Conservation (phyloP, 1,140 invertebrate genomes). For the Drosophila burlai region DNA sequence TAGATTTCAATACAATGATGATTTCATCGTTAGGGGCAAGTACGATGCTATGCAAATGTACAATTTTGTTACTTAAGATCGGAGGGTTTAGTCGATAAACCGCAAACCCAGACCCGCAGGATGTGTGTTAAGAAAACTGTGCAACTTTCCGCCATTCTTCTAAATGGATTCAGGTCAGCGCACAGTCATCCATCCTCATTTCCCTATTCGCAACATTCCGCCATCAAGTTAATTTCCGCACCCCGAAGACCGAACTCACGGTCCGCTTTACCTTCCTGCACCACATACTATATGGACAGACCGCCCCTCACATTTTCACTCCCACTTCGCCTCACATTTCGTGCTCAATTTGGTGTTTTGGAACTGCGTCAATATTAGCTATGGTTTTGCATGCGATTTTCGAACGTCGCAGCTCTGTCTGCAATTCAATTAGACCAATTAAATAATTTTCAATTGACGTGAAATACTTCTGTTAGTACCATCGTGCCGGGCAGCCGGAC, state of each 20-base stretch:
- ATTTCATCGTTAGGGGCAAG: not conserved
- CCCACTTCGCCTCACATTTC: not conserved
- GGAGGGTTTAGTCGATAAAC: not conserved
- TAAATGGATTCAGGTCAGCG: slow-evolving; percentile 30
- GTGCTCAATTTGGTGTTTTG: slow-evolving; percentile 25
- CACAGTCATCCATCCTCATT: slow-evolving; percentile 30
- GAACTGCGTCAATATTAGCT: slow-evolving; percentile 46
- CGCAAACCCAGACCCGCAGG: not conserved
- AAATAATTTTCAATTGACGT: slow-evolving; percentile 52
- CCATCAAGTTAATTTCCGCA: slow-evolving; percentile 43
- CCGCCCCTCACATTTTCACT: slow-evolving; percentile 2
- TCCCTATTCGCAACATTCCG: slow-evolving; percentile 42
- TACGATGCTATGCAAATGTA: not conserved
- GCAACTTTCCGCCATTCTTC: slow-evolving; percentile 2
- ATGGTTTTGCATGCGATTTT: slow-evolving; percentile 34
- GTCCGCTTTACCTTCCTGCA: not conserved
- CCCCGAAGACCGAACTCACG: not conserved
- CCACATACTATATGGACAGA: not conserved
- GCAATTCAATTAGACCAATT: slow-evolving; percentile 61
- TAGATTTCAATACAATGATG: not conserved
- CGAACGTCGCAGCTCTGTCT: slow-evolving; percentile 31
- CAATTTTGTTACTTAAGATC: not conserved
- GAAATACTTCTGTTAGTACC: slow-evolving; percentile 12
- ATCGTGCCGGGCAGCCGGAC: slow-evolving; percentile 19
- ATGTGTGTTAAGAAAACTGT: not conserved